Evolutionary conservation across 64 coral and sea anemone species (phyloP).

Genomic region (Porites lutea): DNA sequence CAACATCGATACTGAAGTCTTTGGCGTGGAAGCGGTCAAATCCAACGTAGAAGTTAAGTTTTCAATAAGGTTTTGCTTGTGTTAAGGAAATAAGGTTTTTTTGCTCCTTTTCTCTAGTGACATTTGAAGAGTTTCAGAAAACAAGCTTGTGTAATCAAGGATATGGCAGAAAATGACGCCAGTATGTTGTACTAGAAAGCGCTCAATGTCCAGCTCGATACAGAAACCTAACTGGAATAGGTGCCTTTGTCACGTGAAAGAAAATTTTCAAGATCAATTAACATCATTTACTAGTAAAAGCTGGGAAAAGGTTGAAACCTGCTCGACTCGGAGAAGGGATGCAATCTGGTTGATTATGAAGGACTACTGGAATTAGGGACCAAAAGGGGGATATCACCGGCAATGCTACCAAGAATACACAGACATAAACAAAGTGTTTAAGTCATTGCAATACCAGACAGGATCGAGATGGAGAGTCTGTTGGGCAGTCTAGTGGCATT

Average conservation of each 20-base stretch:
- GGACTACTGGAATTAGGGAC: constrained; percentile 30
- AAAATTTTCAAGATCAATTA: not conserved
- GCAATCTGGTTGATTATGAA: not conserved
- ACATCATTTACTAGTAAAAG: constrained; percentile 36
- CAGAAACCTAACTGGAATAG: not conserved
- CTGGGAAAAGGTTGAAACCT: constrained; percentile 38
- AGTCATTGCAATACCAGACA: not conserved
- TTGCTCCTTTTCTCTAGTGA: not conserved
- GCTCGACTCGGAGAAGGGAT: constrained; percentile 27
- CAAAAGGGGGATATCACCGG: constrained; percentile 27
- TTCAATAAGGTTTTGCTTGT: not conserved
- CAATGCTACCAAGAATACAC: constrained; percentile 46
- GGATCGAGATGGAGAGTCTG: not conserved
- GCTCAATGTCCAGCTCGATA: too few relatives aligned
- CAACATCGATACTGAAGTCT: constrained; percentile 4
- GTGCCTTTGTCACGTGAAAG: constrained; percentile 14
- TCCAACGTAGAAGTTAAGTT: not conserved
- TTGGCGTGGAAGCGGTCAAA: not conserved
- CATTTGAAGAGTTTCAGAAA: not conserved
- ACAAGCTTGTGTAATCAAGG: too few relatives aligned
- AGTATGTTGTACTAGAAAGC: not conserved
- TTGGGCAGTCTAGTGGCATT: not conserved
- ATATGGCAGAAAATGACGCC: too few relatives aligned
- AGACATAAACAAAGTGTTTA: not conserved
- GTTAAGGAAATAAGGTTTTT: not conserved